These are phyloP conservation scores for Drosophila bifasciata DNA, from an alignment of 1,140 invertebrate genomes.

Conservation along the genomic window DNA sequence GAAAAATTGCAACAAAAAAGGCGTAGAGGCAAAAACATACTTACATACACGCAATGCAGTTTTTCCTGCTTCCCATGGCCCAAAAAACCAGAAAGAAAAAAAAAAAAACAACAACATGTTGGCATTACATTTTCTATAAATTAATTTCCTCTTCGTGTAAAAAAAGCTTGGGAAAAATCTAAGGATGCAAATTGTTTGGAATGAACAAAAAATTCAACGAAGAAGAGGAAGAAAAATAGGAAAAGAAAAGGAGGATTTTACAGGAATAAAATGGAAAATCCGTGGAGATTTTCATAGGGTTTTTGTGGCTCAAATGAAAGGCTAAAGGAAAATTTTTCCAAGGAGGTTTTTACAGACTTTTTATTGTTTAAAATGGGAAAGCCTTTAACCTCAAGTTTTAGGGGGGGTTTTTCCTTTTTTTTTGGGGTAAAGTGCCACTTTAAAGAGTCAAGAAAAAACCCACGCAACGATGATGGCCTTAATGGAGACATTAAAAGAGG, in stretches of 20 bases:
- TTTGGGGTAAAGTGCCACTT: conserved; percentile 3
- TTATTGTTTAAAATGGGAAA: conserved; percentile 5
- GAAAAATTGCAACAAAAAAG: conserved; percentile 10
- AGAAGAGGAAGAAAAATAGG: too few species aligned
- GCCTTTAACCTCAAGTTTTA: conserved; percentile 33
- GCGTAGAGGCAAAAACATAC: conserved; percentile 14
- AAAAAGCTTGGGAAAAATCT: conserved; percentile 29
- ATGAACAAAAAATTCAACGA: neutral
- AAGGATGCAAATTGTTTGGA: conserved; percentile 34
- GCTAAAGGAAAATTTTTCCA: too few species aligned
- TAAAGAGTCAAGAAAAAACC: conserved; percentile 32
- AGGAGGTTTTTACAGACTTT: too few species aligned
- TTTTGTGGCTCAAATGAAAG: too few species aligned
- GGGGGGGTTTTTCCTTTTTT: conserved; percentile 15
- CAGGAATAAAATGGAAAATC: too few species aligned
- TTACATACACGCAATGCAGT: conserved; percentile 37
- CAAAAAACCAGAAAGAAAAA: conserved; percentile 33
- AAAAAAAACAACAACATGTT: conserved; percentile 16
- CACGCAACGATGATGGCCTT: conserved; percentile 39
- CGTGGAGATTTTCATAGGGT: too few species aligned
- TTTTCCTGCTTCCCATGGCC: conserved; percentile 68
- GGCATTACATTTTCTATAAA: conserved; percentile 47
- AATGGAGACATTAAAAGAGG: conserved; percentile 60
- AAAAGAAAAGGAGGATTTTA: too few species aligned
- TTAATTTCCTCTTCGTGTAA: conserved; percentile 63